Percentiles rank a stretch among this genome's conserved stretches.
phyloP scores from a whole-genome alignment of 1,140 invertebrate species.

The Hirudo medicinalis region DNA sequence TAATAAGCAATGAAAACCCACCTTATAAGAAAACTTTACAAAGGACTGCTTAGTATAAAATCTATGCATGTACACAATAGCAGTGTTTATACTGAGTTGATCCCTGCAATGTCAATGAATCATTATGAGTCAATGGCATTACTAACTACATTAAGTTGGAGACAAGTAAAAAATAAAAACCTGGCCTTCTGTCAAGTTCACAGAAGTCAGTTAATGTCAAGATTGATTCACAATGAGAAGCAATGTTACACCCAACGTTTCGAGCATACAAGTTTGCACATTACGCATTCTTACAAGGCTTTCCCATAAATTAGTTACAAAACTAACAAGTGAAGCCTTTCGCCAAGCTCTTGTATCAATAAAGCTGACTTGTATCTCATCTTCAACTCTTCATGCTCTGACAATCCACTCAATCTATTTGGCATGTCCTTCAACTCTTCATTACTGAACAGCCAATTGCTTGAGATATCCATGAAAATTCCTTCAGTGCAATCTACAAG shows the following conservation, averaged over 20 bases:
- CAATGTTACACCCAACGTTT: no score
- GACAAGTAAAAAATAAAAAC: no score
- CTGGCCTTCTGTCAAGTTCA: no score
- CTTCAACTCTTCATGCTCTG: constrained; percentile 1
- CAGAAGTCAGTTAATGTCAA: no score
- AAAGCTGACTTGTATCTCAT: background rate
- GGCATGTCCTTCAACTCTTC: background rate
- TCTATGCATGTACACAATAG: constrained; percentile 95
- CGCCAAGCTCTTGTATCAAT: constrained; percentile 7
- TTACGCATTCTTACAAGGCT: no score
- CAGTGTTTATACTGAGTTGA: constrained; percentile 81
- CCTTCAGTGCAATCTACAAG: no score
- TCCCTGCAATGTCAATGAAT: constrained; percentile 45
- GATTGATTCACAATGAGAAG: no score
- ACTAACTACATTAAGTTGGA: no score
- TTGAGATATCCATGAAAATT: no score
- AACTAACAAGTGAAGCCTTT: constrained; percentile 3
- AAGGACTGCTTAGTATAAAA: constrained; percentile 92
- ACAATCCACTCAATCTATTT: background rate
- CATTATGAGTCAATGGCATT: no score
- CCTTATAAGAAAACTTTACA: constrained; percentile 65
- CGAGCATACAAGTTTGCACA: no score
- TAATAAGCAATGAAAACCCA: constrained; percentile 32
- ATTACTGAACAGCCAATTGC: constrained; percentile 1
- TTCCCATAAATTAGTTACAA: no score